phyloP scores from a whole-genome alignment of 2,797 vertebrate species.

The Columba guinea region DNA sequence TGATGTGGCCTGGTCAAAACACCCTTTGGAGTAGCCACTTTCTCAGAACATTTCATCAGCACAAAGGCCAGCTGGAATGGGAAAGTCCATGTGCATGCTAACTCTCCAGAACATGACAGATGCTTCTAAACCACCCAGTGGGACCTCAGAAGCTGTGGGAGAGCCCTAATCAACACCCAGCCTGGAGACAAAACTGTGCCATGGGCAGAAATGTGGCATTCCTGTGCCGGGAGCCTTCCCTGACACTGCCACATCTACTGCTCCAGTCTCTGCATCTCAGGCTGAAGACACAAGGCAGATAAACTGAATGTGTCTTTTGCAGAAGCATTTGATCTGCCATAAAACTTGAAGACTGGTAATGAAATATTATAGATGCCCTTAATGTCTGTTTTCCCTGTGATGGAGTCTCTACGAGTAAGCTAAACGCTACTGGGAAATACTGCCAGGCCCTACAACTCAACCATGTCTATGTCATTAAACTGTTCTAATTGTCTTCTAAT shows the following conservation, averaged over 20 bases:
- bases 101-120: background rate
- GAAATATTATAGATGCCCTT: background rate
- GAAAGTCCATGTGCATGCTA: background rate
- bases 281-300: background rate
- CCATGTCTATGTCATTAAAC: background rate
- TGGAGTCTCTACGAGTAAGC: background rate
- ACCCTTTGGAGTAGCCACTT: background rate
- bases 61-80: background rate
- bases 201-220: too few species aligned
- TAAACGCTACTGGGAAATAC: fast-evolving
- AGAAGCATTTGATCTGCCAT: background rate
- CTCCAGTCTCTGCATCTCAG: background rate
- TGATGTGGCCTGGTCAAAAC: background rate
- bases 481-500: background rate
- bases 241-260: background rate
- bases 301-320: background rate
- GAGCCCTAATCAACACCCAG: background rate
- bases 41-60: background rate
- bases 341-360: background rate
- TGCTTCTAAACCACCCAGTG: background rate
- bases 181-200: background rate
- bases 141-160: background rate
- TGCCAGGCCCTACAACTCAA: background rate
- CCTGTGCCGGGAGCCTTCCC: background rate
- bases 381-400: background rate